These are phyloP conservation scores for Aleiodes testaceus DNA, from an alignment of 2,888 invertebrate genomes.

Conservation along the genomic window DNA sequence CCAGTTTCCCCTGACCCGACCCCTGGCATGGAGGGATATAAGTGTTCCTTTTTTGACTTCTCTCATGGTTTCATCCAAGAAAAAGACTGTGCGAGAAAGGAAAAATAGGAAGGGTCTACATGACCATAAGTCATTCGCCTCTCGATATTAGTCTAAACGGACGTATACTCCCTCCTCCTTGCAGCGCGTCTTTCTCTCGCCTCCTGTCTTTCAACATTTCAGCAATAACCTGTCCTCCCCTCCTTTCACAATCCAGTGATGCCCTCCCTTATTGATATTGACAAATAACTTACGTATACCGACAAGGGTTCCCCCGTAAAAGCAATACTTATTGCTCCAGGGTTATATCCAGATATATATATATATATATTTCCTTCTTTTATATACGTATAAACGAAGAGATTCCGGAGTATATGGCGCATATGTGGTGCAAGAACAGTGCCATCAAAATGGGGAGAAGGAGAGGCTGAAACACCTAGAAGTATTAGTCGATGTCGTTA, in stretches of 20 bases:
- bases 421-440: constrained; percentile 15
- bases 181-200: constrained; percentile 37
- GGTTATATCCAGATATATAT: not conserved
- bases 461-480: constrained; percentile 31
- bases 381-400: constrained; percentile 13
- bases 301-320: constrained; percentile 36
- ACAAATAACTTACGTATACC: constrained; percentile 43
- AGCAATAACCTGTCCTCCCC: constrained; percentile 34
- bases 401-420: not conserved
- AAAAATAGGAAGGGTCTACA: constrained; percentile 40
- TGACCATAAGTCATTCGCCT: constrained; percentile 65
- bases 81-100: constrained; percentile 34
- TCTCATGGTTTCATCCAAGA: constrained; percentile 33
- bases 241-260: constrained; percentile 40
- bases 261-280: constrained; percentile 60
- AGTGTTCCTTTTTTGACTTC: constrained; percentile 20
- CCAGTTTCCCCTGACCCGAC: constrained; percentile 32
- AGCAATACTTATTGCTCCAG: constrained; percentile 31
- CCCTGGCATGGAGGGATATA: constrained; percentile 15
- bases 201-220: constrained; percentile 28
- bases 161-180: constrained; percentile 48
- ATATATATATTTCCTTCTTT: constrained; percentile 1
- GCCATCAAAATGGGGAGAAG: not conserved
- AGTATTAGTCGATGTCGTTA: constrained; percentile 64
- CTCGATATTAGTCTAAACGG: constrained; percentile 65